phyloP scores from a whole-genome alignment of 2,797 vertebrate species.

The Lepilemur septentrionalis region DNA sequence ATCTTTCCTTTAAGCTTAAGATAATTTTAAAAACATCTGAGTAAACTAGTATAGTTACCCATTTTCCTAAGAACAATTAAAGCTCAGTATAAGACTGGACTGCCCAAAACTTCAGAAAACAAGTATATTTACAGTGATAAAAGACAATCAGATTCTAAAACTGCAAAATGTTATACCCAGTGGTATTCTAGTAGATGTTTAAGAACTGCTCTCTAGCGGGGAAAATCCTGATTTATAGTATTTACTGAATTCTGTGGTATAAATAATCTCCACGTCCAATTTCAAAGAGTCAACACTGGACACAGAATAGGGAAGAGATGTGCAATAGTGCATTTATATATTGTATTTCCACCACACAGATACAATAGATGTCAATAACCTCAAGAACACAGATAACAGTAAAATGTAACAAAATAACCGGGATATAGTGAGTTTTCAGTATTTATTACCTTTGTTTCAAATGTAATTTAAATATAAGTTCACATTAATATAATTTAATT shows the following conservation, averaged over 20 bases:
- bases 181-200: background rate
- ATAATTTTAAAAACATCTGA: background rate
- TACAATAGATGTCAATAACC: background rate
- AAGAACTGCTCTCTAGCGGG: background rate
- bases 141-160: background rate
- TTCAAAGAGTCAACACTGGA: background rate
- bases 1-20: conserved; percentile 23
- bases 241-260: background rate
- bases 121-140: background rate
- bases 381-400: background rate
- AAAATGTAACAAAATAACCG: background rate
- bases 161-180: background rate
- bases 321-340: background rate
- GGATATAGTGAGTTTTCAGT: background rate
- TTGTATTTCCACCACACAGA: background rate
- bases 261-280: background rate
- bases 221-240: background rate
- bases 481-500: background rate
- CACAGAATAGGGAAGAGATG: background rate
- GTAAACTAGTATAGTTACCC: background rate
- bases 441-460: background rate
- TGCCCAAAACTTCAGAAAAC: background rate
- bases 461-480: background rate
- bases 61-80: conserved; percentile 42
- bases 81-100: background rate